phyloP scores from a whole-genome alignment of 2,113 vertebrate genomes.

The Mugil cephalus region DNA sequence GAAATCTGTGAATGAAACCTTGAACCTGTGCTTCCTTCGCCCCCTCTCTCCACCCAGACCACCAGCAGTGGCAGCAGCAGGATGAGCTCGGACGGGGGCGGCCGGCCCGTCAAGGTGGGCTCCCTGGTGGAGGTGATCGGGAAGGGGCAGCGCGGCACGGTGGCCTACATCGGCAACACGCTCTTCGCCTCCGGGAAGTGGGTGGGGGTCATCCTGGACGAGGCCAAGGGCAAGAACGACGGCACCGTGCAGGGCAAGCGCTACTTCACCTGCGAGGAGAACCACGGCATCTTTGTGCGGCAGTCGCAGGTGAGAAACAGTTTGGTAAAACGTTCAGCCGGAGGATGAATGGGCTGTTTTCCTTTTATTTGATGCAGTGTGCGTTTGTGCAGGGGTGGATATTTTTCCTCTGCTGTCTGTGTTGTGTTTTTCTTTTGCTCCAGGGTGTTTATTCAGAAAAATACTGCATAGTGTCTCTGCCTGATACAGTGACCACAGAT shows the following conservation, averaged over 20 bases:
- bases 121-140: slow-evolving; percentile 97
- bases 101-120: slow-evolving; percentile 90
- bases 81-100: slow-evolving; percentile 91
- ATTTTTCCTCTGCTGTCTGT: slow-evolving; percentile 7
- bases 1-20: too few relatives aligned
- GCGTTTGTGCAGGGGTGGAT: slow-evolving; percentile 29
- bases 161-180: slow-evolving; percentile 95
- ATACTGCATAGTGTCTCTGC: neutral
- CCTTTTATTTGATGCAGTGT: slow-evolving; percentile 12
- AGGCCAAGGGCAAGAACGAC: slow-evolving; percentile 96
- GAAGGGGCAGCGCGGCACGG: slow-evolving; percentile 93
- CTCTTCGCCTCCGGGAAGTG: slow-evolving; percentile 97
- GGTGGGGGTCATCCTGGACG: slow-evolving; percentile 97
- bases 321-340: too few relatives aligned
- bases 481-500: neutral
- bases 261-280: slow-evolving; percentile 96
- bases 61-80: slow-evolving; percentile 87
- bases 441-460: neutral
- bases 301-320: slow-evolving; percentile 91
- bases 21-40: neutral
- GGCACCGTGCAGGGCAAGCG: slow-evolving; percentile 95
- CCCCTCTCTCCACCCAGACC: slow-evolving; percentile 77
- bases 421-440: neutral
- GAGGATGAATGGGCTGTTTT: neutral
- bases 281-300: slow-evolving; percentile 96